These are phyloP conservation scores for Thecocarcelia acutangulata DNA, from an alignment of 2,888 invertebrate genomes.

Conservation along the genomic window DNA sequence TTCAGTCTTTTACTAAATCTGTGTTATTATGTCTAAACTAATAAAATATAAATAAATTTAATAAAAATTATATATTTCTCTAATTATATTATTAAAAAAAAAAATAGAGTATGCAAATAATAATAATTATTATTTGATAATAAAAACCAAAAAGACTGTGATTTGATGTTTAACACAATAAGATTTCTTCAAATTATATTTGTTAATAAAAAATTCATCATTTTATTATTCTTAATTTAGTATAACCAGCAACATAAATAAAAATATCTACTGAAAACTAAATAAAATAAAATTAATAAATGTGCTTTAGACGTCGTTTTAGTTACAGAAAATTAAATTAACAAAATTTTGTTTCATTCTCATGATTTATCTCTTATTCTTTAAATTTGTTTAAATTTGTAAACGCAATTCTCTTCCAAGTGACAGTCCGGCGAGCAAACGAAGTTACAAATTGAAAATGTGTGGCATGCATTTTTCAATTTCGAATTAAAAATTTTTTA, in stretches of 20 bases:
- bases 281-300: conserved; percentile 31
- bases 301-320: conserved; percentile 68
- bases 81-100: conserved; percentile 26
- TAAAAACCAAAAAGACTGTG: conserved; percentile 37
- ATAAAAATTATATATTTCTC: conserved; percentile 33
- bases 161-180: conserved; percentile 65
- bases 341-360: conserved; percentile 28
- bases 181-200: conserved; percentile 33
- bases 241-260: conserved; percentile 9
- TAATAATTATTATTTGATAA: conserved; percentile 9
- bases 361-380: conserved; percentile 26
- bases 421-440: neutral
- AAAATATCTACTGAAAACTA: conserved; percentile 13
- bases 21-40: conserved; percentile 67
- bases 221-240: conserved; percentile 24
- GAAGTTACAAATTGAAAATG: conserved; percentile 67
- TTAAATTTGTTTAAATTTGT: conserved; percentile 37
- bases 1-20: conserved; percentile 60
- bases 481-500: conserved; percentile 38
- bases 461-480: conserved; percentile 75
- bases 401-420: conserved; percentile 8
- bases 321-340: conserved; percentile 50
- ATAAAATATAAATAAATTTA: conserved; percentile 21
- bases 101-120: conserved; percentile 63
- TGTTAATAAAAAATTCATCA: conserved; percentile 15